These are phyloP conservation scores for Echeneis naucrates DNA, from an alignment of 2,797 vertebrate species.

Conservation along the genomic window DNA sequence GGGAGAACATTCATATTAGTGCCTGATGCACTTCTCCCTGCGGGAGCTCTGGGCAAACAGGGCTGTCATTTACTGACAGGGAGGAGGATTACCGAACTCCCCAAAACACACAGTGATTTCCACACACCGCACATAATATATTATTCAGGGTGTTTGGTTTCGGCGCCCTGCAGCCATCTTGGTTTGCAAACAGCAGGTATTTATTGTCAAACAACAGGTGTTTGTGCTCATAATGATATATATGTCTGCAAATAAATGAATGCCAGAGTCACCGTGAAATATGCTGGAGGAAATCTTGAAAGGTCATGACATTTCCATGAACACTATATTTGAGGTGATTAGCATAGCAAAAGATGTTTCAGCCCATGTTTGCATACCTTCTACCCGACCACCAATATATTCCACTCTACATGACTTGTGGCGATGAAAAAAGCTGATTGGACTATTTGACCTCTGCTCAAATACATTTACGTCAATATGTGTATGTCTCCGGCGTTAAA, in stretches of 20 bases:
- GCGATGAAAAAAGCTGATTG: constrained; percentile 12
- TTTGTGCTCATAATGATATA: constrained; percentile 60
- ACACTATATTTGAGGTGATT: constrained; percentile 53
- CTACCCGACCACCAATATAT: neutral
- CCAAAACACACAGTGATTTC: constrained; percentile 72
- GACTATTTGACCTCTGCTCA: neutral
- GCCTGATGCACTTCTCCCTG: constrained; percentile 61
- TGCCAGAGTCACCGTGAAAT: constrained; percentile 3
- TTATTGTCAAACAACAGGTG: constrained; percentile 63
- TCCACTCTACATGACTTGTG: neutral
- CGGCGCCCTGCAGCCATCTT: constrained; percentile 63
- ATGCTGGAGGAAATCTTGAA: constrained; percentile 30
- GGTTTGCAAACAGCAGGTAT: constrained; percentile 61
- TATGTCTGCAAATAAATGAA: constrained; percentile 51
- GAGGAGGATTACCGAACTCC: constrained; percentile 74
- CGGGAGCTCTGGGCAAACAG: constrained; percentile 82
- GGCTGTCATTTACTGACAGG: constrained; percentile 83
- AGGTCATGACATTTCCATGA: constrained; percentile 56
- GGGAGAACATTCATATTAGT: constrained; percentile 78
- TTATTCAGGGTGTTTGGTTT: constrained; percentile 74
- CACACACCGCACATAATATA: constrained; percentile 66
- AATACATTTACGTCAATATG: neutral
- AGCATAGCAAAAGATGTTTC: constrained; percentile 30
- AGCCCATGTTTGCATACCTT: constrained; percentile 9
- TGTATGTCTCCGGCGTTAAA: neutral